A percentile compares a stretch with the other conserved stretches of the same genome.
Conservation (phyloP, 2,797 vertebrate genomes). For the Gymnothorax reevesii region DNA sequence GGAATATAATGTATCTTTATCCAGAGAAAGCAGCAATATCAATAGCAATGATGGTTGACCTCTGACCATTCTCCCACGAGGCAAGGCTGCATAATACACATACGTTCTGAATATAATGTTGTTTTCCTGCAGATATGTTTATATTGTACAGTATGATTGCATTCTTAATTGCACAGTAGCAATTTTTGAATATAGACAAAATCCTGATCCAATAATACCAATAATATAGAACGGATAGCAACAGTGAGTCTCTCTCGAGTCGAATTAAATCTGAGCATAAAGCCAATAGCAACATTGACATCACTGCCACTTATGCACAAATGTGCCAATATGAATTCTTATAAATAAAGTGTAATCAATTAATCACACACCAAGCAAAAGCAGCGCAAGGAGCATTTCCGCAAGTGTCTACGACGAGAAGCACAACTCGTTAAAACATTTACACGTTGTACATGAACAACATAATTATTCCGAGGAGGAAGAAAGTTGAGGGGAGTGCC, state of each 20-base stretch:
- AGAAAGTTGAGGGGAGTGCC: not conserved
- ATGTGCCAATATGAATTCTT: conserved; percentile 12
- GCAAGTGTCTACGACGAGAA: not conserved
- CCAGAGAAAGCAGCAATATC: not conserved
- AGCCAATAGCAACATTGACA: not conserved
- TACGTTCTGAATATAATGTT: not conserved
- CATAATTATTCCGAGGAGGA: not conserved
- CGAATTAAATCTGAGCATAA: not conserved
- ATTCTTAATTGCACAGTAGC: not conserved
- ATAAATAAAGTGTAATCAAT: conserved; percentile 42
- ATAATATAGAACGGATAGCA: not conserved
- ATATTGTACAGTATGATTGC: not conserved
- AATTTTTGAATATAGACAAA: not conserved
- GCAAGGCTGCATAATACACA: not conserved
- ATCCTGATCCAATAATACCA: not conserved
- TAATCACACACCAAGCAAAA: conserved; percentile 29
- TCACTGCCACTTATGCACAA: conserved; percentile 34
- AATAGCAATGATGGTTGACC: not conserved
- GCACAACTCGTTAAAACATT: not conserved
- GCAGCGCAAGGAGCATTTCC: conserved; percentile 1
- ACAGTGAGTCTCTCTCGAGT: not conserved
- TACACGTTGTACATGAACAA: not conserved
- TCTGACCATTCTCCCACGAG: not conserved
- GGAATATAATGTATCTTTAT: not conserved
- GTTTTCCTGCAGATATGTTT: not conserved